phyloP scores from a whole-genome alignment of 2,888 invertebrate genomes.

The Oeneis ivallda region DNA sequence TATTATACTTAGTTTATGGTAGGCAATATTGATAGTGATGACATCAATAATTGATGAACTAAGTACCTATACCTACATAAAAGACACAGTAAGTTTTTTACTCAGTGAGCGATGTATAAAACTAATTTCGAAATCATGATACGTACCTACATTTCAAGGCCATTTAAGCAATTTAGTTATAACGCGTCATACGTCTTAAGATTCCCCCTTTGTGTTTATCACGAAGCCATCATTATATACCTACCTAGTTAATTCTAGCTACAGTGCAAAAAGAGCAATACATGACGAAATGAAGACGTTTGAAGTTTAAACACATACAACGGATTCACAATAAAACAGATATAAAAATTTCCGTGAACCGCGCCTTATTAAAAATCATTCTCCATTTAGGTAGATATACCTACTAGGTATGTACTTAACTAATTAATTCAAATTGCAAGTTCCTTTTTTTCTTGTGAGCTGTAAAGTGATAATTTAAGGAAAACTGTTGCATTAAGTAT shows the following conservation, averaged over 20 bases:
- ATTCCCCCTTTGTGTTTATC: slow-evolving; percentile 40
- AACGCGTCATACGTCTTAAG: slow-evolving; percentile 25
- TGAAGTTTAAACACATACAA: neutral
- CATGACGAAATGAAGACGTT: neutral
- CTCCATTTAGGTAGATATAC: neutral
- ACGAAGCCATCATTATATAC: slow-evolving; percentile 39
- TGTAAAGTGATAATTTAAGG: slow-evolving; percentile 29
- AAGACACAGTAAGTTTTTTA: no score
- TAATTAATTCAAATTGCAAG: neutral
- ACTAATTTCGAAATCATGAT: neutral
- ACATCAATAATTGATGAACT: no score
- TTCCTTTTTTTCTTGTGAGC: neutral
- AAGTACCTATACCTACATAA: no score
- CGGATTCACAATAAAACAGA: neutral
- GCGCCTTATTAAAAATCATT: neutral
- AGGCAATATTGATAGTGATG: no score
- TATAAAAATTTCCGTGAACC: slow-evolving; percentile 6
- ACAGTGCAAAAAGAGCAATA: slow-evolving; percentile 62
- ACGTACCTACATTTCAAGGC: slow-evolving; percentile 20
- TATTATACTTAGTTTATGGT: neutral
- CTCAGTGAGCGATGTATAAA: neutral
- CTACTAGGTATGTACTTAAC: neutral
- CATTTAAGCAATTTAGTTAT: slow-evolving; percentile 25
- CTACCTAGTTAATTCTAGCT: slow-evolving; percentile 44
- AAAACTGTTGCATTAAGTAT: slow-evolving; percentile 48